Evolutionary conservation across 1,140 invertebrate species (phyloP), one percentile per base, ranked within the genome.

Genomic region (Drosophila parabipectinata): DNA sequence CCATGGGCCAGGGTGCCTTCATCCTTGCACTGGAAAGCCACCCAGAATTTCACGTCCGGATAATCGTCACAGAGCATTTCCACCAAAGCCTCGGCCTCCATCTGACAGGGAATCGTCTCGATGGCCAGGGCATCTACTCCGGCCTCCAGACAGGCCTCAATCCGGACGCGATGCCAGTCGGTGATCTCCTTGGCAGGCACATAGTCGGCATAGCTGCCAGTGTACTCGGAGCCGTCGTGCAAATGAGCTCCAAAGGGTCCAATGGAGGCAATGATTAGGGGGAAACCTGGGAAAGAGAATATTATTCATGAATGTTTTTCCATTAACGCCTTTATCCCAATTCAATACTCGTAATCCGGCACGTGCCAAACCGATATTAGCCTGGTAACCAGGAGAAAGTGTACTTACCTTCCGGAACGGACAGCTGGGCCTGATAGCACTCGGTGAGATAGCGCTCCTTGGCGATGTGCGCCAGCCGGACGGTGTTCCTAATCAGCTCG

Each of bases 201-300:
- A 10, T 92, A 94, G 45, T 96, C 95, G 0, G 95, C 94, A 91
- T 98, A 99, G 60, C 93, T 94, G 12, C 98, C 98, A 15, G 94
- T 95, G 90, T 98, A 99, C 91, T 99, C 98, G 0, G 97, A 98
- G 18, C 95, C 96, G 92, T 99, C 97, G 78, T 96, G 95, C 6
- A 98, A 92, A 72, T 94, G 95, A 4, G 97, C 97, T 0, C 97
- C 98, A 90, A 97, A 98, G 0, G 98, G 97, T 5, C 98, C 98
- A 50, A 98, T 95, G 0, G 97, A 97, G 2, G 97, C 98, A 15
- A 96, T 95, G 51, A 97, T 94, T 15, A 95, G 66, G 3, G 95
- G 94, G 34, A 72, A 88, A 4, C 85, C 90, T 91, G 28, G 5
- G 4, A n/a, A 59, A 14, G 18, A 28, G 2, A 48, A 3, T 7